Base-by-base conservation (phyloP, 2,113 vertebrate genomes). In the Laterallus jamaicensis region DNA sequence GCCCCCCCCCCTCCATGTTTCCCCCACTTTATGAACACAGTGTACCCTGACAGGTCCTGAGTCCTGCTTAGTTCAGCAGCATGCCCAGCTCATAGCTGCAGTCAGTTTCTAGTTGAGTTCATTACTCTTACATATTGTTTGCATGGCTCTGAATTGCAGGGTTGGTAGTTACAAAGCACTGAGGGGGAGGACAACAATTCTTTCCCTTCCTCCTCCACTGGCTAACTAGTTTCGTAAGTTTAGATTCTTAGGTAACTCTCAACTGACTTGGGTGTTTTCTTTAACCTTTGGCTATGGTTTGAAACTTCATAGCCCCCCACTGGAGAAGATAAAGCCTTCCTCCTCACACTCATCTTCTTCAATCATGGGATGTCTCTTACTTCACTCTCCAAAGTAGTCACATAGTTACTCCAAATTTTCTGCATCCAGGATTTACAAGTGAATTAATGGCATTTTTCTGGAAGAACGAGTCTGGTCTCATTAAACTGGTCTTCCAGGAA, bases 1-100 rank as follows among this genome's bases (percentile, higher is more conserved):
- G 9, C 42, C 17, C 44, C 20, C 19, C 49, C 49, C 21, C 21
- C 0, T 5, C 19, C 12, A 52, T 0, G 0, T 67, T 68, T 54
- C 13, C n/a, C 16, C 11, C n/a, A 40, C 28, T 86, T 69, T 9
- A 66, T 26, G 32, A 80, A 67, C 10, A 47, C 40, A 31, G 31
- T 32, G 79, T 19, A 55, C 15, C 17, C n/a, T 73, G 1, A 1
- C 26, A 69, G 60, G 6, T 42, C 21, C 25, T 21, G 56, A 42
- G 2, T 8, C 49, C 32, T 12, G 37, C 50, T 55, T 25, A 78
- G 37, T 18, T 55, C 63, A 77, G 39, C 2, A 81, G n/a, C 22
- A 47, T 37, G 37, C 22, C 15, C 31, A 59, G 39, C 15, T 83
- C 0, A 0, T 52, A 39, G 28, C n/a, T 82, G 35, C 35, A 54